These are phyloP conservation scores for Caenorhabditis parvicauda DNA, from an alignment of 2,888 invertebrate genomes.

Conservation along the genomic window DNA sequence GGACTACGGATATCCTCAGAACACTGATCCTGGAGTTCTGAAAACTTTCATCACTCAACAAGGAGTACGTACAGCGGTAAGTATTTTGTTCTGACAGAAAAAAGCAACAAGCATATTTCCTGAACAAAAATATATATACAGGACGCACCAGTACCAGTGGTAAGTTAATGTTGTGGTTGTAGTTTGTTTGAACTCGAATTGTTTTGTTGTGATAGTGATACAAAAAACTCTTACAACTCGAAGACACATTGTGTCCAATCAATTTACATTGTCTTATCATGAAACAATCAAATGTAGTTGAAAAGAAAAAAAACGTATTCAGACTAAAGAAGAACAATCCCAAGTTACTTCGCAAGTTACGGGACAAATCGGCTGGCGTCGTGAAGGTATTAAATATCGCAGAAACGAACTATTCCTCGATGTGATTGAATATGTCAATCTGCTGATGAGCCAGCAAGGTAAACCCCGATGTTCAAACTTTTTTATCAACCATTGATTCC, in stretches of 20 bases:
- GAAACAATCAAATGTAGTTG: background rate
- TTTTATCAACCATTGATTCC: conserved; percentile 28
- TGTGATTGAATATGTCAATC: conserved; percentile 95
- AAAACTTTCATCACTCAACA: conserved; percentile 99
- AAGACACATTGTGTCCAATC: background rate
- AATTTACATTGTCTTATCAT: background rate
- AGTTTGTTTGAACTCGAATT: conserved; percentile 4
- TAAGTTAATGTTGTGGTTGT: conserved; percentile 23
- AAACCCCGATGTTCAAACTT: conserved; percentile 27
- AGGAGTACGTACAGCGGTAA: conserved; percentile 72
- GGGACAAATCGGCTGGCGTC: conserved; percentile 85
- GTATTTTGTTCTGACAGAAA: conserved; percentile 10
- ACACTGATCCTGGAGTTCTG: conserved; percentile 96
- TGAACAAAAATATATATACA: conserved; percentile 12
- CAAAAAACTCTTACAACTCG: background rate
- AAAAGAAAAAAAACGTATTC: conserved; percentile 62
- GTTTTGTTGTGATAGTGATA: conserved; percentile 1
- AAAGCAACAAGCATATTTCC: conserved; percentile 1
- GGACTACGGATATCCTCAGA: conserved; percentile 99
- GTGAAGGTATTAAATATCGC: conserved; percentile 97
- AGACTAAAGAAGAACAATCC: conserved; percentile 97
- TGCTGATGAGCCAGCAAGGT: conserved; percentile 99
- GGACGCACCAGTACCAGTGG: conserved; percentile 34
- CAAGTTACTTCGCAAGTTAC: conserved; percentile 92
- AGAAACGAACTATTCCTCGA: conserved; percentile 97